Conservation (phyloP, 2,888 invertebrate genomes). For the Sesia bembeciformis region DNA sequence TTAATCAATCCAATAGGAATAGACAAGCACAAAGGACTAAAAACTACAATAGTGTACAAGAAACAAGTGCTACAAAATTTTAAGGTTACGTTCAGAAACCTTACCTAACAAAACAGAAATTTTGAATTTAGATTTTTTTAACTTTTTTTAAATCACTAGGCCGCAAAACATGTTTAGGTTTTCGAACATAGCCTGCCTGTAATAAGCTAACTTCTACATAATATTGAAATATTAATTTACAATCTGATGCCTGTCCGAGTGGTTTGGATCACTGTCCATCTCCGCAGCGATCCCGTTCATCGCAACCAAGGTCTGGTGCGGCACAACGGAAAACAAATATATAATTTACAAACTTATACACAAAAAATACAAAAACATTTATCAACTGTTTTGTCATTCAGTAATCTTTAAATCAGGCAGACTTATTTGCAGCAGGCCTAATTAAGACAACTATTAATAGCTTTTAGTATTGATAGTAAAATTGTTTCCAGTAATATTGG, state of each 20-base stretch:
- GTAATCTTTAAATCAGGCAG: not conserved
- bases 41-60: conserved; percentile 12
- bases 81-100: conserved; percentile 73
- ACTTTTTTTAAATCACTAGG: not conserved
- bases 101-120: conserved; percentile 27
- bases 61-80: conserved; percentile 8
- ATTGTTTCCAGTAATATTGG: too few species aligned
- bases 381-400: not conserved
- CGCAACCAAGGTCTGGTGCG: conserved; percentile 61
- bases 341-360: conserved; percentile 12
- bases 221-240: conserved; percentile 48
- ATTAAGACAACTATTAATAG: not conserved
- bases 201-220: conserved; percentile 52
- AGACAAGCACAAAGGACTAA: conserved; percentile 7
- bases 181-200: conserved; percentile 69
- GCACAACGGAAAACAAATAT: conserved; percentile 50
- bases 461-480: too few species aligned
- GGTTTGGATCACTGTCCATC: conserved; percentile 47
- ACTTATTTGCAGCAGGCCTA: not conserved
- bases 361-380: not conserved
- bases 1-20: too few species aligned
- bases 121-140: conserved; percentile 19
- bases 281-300: conserved; percentile 66
- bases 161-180: conserved; percentile 37
- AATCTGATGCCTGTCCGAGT: conserved; percentile 40